These are phyloP conservation scores for Microplitis mediator DNA, from an alignment of 1,140 invertebrate species.

Conservation along the genomic window DNA sequence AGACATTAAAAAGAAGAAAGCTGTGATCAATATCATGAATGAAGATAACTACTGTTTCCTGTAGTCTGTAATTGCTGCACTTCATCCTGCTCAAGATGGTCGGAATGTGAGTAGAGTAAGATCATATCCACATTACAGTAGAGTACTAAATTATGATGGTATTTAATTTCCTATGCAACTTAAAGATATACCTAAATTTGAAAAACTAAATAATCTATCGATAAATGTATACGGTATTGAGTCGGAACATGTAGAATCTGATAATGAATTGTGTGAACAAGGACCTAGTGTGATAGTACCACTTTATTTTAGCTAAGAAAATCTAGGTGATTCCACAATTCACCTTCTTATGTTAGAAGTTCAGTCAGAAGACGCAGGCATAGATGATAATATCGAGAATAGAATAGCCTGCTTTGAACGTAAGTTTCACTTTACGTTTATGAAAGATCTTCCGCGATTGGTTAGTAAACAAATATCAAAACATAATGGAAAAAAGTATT, in stretches of 20 bases:
- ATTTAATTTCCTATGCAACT: constrained; percentile 52
- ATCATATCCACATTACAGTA: constrained; percentile 43
- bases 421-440: constrained; percentile 36
- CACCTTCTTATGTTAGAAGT: constrained; percentile 25
- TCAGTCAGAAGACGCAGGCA: not conserved
- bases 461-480: constrained; percentile 60
- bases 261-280: constrained; percentile 22
- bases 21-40: constrained; percentile 23
- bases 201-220: constrained; percentile 49
- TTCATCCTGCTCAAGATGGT: constrained; percentile 35
- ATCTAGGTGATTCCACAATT: constrained; percentile 32
- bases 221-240: constrained; percentile 43
- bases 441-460: constrained; percentile 44
- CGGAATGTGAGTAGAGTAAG: constrained; percentile 36
- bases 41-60: no score
- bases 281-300: constrained; percentile 39
- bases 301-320: constrained; percentile 43
- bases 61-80: constrained; percentile 13
- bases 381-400: not conserved
- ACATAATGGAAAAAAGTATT: constrained; percentile 32
- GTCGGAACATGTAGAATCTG: not conserved
- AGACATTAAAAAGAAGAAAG: constrained; percentile 32
- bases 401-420: not conserved
- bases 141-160: constrained; percentile 47
- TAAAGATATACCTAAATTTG: constrained; percentile 48